These are phyloP conservation scores for Pseudorectes ferrugineus DNA, from an alignment of 2,113 vertebrate species.

Conservation along the genomic window DNA sequence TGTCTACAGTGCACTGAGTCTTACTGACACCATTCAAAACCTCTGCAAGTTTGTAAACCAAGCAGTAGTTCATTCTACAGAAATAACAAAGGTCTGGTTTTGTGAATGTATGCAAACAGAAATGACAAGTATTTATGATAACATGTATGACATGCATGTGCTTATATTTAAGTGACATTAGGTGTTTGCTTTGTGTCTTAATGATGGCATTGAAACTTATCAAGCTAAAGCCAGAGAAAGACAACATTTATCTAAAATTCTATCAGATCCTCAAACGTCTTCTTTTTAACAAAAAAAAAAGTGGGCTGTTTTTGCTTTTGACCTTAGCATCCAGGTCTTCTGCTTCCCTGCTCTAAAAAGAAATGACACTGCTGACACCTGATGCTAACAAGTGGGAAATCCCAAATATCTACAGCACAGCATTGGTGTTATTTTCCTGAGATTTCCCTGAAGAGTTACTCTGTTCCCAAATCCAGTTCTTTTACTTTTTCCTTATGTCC, in stretches of 20 bases:
- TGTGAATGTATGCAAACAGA: background rate
- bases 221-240: background rate
- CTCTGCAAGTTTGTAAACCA: slow-evolving; percentile 55
- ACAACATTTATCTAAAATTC: background rate
- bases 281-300: background rate
- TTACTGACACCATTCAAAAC: slow-evolving; percentile 59
- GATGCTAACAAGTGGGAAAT: background rate
- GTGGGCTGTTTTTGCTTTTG: background rate
- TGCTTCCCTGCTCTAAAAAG: background rate
- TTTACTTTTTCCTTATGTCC: background rate
- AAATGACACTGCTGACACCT: background rate
- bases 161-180: background rate
- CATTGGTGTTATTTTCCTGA: fast-evolving
- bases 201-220: background rate
- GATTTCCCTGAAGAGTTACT: background rate
- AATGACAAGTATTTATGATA: background rate
- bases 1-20: slow-evolving; percentile 28
- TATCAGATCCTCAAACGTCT: background rate
- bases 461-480: background rate
- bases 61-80: slow-evolving; percentile 28
- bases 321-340: background rate
- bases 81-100: slow-evolving; percentile 12
- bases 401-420: background rate
- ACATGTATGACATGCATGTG: background rate
- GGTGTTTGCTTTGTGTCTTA: background rate